These are phyloP conservation scores for Macrostomum lignano DNA, from an alignment of 1,140 invertebrate species.

Conservation along the genomic window DNA sequence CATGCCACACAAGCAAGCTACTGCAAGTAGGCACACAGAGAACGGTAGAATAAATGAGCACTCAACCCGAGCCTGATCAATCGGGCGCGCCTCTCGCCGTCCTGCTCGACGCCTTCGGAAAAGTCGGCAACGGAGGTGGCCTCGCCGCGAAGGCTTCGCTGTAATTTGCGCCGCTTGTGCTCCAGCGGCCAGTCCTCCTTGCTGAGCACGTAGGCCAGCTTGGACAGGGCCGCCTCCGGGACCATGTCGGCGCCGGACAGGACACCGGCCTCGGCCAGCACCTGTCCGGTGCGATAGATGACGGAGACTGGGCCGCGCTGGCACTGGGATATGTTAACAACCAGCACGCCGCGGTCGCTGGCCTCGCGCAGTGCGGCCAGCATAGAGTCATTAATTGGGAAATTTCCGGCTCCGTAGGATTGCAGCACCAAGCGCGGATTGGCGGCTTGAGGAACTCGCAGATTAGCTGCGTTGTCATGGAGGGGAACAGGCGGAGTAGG, in stretches of 20 bases:
- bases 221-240: constrained; percentile 62
- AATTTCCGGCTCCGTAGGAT: constrained; percentile 68
- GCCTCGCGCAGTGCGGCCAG: constrained; percentile 43
- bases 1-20: too few relatives aligned
- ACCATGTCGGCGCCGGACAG: constrained; percentile 47
- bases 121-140: too few relatives aligned
- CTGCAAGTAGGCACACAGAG: too few relatives aligned
- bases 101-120: too few relatives aligned
- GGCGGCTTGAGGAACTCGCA: constrained; percentile 49
- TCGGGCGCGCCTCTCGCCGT: too few relatives aligned
- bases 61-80: too few relatives aligned
- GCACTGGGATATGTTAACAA: constrained; percentile 77
- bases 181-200: constrained; percentile 45
- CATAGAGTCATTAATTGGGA: constrained; percentile 51
- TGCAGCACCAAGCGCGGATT: constrained; percentile 55
- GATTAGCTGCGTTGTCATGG: constrained; percentile 49
- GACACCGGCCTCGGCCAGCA: constrained; percentile 13
- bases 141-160: constrained; percentile 4
- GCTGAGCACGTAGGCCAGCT: constrained; percentile 60
- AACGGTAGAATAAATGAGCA: too few relatives aligned
- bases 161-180: constrained; percentile 31
- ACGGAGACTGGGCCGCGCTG: constrained; percentile 37
- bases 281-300: constrained; percentile 52
- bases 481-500: constrained; percentile 56
- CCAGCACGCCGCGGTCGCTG: constrained; percentile 45